phyloP scores from a whole-genome alignment of 1,140 invertebrate genomes.

The Drosophila pseudoobscura region DNA sequence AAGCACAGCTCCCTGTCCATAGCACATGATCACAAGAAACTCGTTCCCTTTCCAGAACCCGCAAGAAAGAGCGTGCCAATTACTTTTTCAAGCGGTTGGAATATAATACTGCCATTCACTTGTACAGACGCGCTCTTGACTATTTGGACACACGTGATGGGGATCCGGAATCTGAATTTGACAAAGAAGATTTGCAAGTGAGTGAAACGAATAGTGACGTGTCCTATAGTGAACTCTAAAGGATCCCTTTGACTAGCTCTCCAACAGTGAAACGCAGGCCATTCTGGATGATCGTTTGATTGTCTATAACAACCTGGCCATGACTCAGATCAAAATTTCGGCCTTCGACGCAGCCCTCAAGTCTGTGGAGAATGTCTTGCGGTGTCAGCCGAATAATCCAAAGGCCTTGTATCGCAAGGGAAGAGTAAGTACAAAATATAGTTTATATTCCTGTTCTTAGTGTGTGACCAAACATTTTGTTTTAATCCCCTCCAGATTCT shows the following conservation, averaged over 20 bases:
- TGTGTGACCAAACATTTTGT: neutral
- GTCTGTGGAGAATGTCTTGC: constrained; percentile 91
- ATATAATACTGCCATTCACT: constrained; percentile 90
- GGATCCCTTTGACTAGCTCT: constrained; percentile 59
- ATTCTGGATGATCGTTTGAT: constrained; percentile 91
- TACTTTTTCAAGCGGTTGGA: constrained; percentile 94
- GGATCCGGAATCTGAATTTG: constrained; percentile 81
- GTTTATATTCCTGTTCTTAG: too few species aligned
- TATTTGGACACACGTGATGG: constrained; percentile 90
- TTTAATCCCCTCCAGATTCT: constrained; percentile 85
- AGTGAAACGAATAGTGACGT: neutral
- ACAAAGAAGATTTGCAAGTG: constrained; percentile 77
- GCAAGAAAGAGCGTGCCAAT: constrained; percentile 93
- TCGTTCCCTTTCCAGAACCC: constrained; percentile 84
- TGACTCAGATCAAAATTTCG: constrained; percentile 93
- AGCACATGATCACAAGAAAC: too few species aligned
- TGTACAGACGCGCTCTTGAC: constrained; percentile 92
- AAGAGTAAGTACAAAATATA: constrained; percentile 83
- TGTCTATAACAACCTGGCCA: constrained; percentile 95
- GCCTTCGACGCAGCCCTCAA: constrained; percentile 91
- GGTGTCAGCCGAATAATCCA: constrained; percentile 92
- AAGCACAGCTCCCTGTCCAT: neutral
- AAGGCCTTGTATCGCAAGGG: constrained; percentile 96
- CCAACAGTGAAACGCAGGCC: constrained; percentile 85
- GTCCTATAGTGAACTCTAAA: neutral